phyloP scores from a whole-genome alignment of 2,888 invertebrate species.

The Lasius fuliginosus region DNA sequence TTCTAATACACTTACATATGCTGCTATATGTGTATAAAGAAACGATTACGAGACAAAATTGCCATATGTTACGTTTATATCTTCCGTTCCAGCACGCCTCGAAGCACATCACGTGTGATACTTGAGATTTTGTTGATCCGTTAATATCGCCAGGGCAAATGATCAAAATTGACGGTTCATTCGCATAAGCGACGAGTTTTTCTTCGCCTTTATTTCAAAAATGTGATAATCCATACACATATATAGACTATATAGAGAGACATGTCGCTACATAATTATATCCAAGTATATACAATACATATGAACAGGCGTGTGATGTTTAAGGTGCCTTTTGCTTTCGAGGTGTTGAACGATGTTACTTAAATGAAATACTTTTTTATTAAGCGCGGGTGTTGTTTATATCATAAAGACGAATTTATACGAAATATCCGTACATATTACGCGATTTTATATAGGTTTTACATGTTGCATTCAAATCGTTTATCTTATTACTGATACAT shows the following conservation, averaged over 20 bases:
- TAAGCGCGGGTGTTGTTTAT: not conserved
- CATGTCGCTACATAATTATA: conserved; percentile 68
- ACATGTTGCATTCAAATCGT: conserved; percentile 3
- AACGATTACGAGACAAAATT: not conserved
- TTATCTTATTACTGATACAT: not conserved
- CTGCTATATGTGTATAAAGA: not conserved
- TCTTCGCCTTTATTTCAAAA: conserved; percentile 80
- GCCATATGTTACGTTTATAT: conserved; percentile 6
- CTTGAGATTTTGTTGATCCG: not conserved
- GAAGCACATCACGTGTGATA: not conserved
- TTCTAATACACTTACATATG: not conserved
- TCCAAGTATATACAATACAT: conserved; percentile 49
- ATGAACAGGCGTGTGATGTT: conserved; percentile 56
- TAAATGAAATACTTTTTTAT: not conserved
- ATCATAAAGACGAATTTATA: conserved; percentile 22
- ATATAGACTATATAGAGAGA: conserved; percentile 67
- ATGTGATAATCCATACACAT: conserved; percentile 81
- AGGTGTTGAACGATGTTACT: not conserved
- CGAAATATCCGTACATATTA: conserved; percentile 14
- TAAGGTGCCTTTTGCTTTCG: conserved; percentile 65
- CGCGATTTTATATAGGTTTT: conserved; percentile 34
- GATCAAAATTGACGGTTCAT: conserved; percentile 24
- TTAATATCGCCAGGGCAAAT: not conserved
- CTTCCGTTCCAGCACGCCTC: not conserved
- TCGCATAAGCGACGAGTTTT: not conserved